Conservation (phyloP, 2,113 vertebrate genomes). For the Ageneiosus marmoratus region DNA sequence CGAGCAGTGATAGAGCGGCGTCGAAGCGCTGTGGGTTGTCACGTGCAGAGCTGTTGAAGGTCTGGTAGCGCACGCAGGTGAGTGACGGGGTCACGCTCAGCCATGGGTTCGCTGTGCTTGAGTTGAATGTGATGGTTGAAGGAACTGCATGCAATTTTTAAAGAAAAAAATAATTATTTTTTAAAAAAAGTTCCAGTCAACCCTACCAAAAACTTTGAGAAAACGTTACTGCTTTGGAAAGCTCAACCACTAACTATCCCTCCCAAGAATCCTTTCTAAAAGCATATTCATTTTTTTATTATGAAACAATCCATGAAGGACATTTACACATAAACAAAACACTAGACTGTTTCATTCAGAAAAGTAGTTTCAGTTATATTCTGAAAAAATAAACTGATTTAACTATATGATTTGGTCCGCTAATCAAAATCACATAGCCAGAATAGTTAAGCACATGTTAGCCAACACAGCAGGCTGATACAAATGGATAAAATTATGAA, state of each 20-base stretch:
- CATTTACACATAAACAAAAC: neutral
- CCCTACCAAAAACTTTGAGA: neutral
- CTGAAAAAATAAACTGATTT: neutral
- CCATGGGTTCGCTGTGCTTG: constrained; percentile 79
- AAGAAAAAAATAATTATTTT: neutral
- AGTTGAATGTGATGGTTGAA: constrained; percentile 77
- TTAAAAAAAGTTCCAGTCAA: neutral
- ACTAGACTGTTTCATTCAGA: neutral
- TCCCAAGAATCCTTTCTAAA: neutral
- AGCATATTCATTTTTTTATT: neutral
- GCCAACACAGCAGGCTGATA: neutral
- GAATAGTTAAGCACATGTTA: neutral
- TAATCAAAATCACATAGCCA: neutral
- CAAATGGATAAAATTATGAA: neutral
- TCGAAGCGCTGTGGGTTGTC: constrained; percentile 79
- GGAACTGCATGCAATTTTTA: constrained; percentile 60
- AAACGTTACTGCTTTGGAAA: neutral
- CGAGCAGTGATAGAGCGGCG: constrained; percentile 74
- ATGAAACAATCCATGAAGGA: neutral
- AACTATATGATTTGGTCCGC: neutral
- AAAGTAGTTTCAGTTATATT: neutral
- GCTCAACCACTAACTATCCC: neutral
- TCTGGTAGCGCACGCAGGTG: constrained; percentile 78
- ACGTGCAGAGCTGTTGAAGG: constrained; percentile 70
- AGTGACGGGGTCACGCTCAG: constrained; percentile 76